Base-by-base conservation (phyloP, 1,140 invertebrate species). In the Anastrepha ludens region DNA sequence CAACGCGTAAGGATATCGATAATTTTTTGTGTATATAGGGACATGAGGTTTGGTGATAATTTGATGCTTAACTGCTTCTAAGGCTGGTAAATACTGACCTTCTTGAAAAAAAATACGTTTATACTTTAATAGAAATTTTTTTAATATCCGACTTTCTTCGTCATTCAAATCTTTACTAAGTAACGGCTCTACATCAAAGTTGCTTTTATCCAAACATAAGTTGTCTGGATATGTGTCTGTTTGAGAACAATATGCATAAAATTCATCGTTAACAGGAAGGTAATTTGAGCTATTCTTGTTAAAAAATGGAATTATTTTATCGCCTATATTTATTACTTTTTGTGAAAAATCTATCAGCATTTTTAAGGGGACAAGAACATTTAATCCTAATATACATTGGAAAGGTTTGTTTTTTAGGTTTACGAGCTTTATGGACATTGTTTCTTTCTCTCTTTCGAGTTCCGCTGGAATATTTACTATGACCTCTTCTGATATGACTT, bases 401-500 rank as follows among this genome's bases (percentile, higher is more conserved):
- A 29, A 1, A 29, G 29, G 29, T 29, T 29, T 29, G 1, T 29
- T 29, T 29, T 29, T 29, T 29, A 29, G 29, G n/a, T n/a, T n/a
- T n/a, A n/a, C n/a, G n/a, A n/a, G n/a, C n/a, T n/a, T n/a, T n/a
- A n/a, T n/a, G n/a, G 78, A 85, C 50, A 85, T 78, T 20, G 78
- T 85, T 85, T 58, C 47, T n/a, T 58, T 58, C 15, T 55, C 20
- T 85, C 8, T n/a, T 5, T 58, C n/a, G 13, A 85, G 55, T 85
- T 85, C 78, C 3, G 13, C 7, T 20, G 78, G 78, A 8, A 55
- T n/a, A 58, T 85, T 85, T n/a, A 85, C 78, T 55, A 85, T 58
- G 8, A 85, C 47, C n/a, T 85, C 78, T 58, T 85, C 78, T 55
- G 1, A 9, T 55, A 85, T 85, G 4, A 17, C 8, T 13, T 58